phyloP scores from a whole-genome alignment of 2,888 invertebrate genomes.

The Ectropis crepuscularia region DNA sequence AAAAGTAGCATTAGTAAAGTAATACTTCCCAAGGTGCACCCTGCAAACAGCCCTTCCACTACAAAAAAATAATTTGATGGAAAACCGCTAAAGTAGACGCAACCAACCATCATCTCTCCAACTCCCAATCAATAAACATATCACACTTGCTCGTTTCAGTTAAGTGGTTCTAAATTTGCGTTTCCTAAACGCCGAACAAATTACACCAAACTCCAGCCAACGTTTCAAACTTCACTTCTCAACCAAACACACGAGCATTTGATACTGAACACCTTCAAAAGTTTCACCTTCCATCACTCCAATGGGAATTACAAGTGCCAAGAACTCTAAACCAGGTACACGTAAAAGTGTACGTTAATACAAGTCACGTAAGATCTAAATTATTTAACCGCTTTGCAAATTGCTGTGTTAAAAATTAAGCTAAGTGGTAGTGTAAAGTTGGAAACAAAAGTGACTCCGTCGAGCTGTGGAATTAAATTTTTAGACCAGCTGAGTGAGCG shows the following conservation, averaged over 20 bases:
- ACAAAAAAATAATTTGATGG: too few relatives aligned
- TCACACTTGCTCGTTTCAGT: too few relatives aligned
- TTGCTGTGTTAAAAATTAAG: conserved; percentile 5
- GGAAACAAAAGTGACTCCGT: background rate
- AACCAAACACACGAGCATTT: background rate
- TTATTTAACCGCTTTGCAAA: background rate
- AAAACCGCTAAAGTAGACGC: too few relatives aligned
- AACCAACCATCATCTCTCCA: too few relatives aligned
- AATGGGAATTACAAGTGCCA: conserved; percentile 1
- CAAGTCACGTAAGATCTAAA: background rate
- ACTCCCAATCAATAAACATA: too few relatives aligned
- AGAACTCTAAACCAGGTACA: background rate
- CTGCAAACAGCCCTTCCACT: too few relatives aligned
- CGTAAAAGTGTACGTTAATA: background rate
- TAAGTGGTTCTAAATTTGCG: too few relatives aligned
- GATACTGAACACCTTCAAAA: background rate
- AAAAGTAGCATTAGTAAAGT: too few relatives aligned
- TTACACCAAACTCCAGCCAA: too few relatives aligned
- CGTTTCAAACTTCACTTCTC: too few relatives aligned
- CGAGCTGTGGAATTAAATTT: background rate
- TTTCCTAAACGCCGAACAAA: too few relatives aligned
- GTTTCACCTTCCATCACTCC: background rate
- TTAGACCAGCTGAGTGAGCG: background rate
- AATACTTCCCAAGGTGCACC: too few relatives aligned
- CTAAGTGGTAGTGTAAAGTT: conserved; percentile 8